phyloP scores from a whole-genome alignment of 2,797 vertebrate species.

The Perodicticus potto region DNA sequence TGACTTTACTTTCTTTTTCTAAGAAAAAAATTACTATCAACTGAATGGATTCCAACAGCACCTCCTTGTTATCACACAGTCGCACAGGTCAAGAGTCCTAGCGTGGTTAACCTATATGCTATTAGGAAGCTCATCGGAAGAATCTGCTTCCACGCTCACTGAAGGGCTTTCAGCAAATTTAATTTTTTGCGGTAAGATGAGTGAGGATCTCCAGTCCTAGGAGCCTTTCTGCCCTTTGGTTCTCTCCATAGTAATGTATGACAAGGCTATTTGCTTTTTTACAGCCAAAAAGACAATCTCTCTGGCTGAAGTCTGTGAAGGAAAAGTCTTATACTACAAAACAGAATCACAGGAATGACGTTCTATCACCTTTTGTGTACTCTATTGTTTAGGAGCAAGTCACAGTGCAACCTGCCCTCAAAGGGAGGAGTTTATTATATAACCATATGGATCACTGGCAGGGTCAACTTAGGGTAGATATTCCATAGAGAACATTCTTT shows the following conservation, averaged over 20 bases:
- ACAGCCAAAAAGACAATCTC: neutral
- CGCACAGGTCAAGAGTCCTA: neutral
- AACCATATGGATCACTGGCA: neutral
- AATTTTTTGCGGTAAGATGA: neutral
- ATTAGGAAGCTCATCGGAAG: neutral
- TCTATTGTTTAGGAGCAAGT: neutral
- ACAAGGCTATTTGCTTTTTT: neutral
- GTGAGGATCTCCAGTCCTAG: neutral
- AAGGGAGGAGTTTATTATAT: neutral
- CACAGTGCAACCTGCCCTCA: neutral
- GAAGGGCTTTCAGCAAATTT: neutral
- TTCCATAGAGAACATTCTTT: neutral
- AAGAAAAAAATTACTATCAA: neutral
- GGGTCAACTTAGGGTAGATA: neutral
- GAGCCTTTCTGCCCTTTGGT: neutral
- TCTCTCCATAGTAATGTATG: neutral
- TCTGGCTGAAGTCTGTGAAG: neutral
- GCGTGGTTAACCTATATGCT: neutral
- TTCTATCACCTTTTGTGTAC: neutral
- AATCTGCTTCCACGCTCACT: neutral
- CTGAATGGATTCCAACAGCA: neutral
- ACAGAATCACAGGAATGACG: neutral
- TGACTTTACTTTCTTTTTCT: neutral
- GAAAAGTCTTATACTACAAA: neutral
- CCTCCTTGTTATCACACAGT: neutral